Conservation (phyloP, 2,113 vertebrate species). For the Cettia cetti region DNA sequence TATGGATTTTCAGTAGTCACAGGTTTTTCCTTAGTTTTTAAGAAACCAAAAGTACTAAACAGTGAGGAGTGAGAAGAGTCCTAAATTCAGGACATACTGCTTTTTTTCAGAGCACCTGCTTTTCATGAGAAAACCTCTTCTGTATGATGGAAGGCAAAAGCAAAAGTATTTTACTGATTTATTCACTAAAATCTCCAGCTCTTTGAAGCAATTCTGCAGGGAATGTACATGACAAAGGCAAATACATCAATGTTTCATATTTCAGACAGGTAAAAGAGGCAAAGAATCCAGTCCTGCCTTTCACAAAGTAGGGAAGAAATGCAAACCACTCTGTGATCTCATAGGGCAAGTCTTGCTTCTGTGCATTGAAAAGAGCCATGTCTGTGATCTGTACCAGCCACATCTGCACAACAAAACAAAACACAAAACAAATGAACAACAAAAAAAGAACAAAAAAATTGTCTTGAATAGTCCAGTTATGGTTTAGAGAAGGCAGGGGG, state of each 20-base stretch:
- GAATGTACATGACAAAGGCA: neutral
- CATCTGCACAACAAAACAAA: neutral
- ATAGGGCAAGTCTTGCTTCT: neutral
- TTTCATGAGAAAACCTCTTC: neutral
- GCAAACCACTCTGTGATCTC: neutral
- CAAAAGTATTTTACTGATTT: neutral
- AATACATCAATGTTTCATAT: neutral
- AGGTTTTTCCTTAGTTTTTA: neutral
- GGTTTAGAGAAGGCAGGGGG: neutral
- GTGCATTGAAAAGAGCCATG: neutral
- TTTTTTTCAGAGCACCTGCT: neutral
- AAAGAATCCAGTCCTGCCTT: neutral
- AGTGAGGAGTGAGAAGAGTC: neutral
- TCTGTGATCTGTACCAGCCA: neutral
- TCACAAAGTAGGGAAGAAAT: neutral
- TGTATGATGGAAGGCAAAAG: neutral
- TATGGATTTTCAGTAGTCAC: neutral
- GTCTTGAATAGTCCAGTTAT: neutral
- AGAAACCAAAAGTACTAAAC: neutral
- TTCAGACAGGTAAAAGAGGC: neutral
- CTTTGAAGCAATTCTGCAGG: neutral
- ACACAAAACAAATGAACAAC: neutral
- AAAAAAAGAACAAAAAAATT: neutral
- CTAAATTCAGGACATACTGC: neutral
- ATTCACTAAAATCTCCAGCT: neutral